phyloP scores from a whole-genome alignment of 2,888 invertebrate species.

The Drosophila monieri region DNA sequence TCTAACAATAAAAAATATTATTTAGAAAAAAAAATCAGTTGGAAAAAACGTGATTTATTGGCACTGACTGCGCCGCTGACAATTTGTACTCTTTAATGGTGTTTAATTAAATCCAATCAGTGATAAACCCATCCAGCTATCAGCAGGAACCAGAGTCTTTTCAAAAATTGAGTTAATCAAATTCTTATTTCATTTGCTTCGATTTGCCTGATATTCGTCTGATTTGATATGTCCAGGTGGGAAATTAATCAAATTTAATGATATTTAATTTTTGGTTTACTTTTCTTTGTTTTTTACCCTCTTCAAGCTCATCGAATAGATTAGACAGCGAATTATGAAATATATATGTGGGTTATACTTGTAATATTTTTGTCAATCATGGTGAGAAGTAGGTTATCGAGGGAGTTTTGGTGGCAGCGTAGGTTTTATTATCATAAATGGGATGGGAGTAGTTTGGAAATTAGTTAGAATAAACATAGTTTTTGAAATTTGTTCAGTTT shows the following conservation, averaged over 20 bases:
- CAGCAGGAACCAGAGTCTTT: constrained; percentile 62
- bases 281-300: constrained; percentile 7
- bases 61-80: constrained; percentile 60
- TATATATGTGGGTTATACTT: constrained; percentile 22
- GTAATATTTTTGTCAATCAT: constrained; percentile 49
- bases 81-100: constrained; percentile 73
- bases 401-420: background rate
- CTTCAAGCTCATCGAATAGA: constrained; percentile 14
- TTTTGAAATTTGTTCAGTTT: background rate
- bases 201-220: constrained; percentile 32
- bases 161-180: constrained; percentile 64
- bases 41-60: constrained; percentile 73
- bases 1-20: constrained; percentile 16
- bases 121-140: constrained; percentile 65
- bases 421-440: background rate
- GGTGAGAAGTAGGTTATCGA: constrained; percentile 28
- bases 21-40: constrained; percentile 72
- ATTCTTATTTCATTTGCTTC: constrained; percentile 38
- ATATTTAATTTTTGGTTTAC: constrained; percentile 69
- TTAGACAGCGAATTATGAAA: constrained; percentile 29
- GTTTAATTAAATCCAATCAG: constrained; percentile 80
- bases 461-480: no score
- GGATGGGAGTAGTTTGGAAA: no score
- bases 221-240: constrained; percentile 66
- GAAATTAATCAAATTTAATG: constrained; percentile 76